phyloP scores from a whole-genome alignment of 2,113 vertebrate species.

The Vicugna pacos region DNA sequence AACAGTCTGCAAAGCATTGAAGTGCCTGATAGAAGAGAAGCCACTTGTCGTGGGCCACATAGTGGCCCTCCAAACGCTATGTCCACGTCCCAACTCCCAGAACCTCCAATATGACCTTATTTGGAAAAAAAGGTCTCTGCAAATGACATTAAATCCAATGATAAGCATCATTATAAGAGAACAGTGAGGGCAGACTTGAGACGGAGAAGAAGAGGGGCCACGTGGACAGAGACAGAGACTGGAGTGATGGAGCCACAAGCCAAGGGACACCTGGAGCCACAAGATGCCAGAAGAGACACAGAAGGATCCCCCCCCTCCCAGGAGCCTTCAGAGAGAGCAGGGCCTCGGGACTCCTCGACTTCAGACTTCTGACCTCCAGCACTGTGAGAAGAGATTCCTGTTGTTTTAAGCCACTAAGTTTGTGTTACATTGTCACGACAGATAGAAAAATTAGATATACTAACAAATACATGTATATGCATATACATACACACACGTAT shows the following conservation, averaged over 20 bases:
- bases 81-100: background rate
- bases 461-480: too few relatives aligned
- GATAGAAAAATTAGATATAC: background rate
- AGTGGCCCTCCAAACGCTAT: background rate
- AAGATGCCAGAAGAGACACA: too few relatives aligned
- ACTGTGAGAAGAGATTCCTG: rapidly evolving
- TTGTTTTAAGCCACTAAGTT: background rate
- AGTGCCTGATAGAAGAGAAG: background rate
- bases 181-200: background rate
- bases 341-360: too few relatives aligned
- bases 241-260: rapidly evolving
- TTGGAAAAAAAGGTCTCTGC: background rate
- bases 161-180: background rate
- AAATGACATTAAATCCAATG: background rate
- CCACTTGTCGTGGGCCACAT: rapidly evolving
- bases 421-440: rapidly evolving
- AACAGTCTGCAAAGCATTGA: rapidly evolving
- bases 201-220: background rate
- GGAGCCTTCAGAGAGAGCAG: rapidly evolving
- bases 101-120: background rate
- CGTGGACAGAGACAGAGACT: rapidly evolving
- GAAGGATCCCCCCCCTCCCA: rapidly evolving
- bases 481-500: too few relatives aligned
- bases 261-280: background rate
- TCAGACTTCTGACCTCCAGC: background rate